These are phyloP conservation scores for Acanthosepion pharaonis DNA, from an alignment of 2,888 invertebrate species.

Conservation along the genomic window DNA sequence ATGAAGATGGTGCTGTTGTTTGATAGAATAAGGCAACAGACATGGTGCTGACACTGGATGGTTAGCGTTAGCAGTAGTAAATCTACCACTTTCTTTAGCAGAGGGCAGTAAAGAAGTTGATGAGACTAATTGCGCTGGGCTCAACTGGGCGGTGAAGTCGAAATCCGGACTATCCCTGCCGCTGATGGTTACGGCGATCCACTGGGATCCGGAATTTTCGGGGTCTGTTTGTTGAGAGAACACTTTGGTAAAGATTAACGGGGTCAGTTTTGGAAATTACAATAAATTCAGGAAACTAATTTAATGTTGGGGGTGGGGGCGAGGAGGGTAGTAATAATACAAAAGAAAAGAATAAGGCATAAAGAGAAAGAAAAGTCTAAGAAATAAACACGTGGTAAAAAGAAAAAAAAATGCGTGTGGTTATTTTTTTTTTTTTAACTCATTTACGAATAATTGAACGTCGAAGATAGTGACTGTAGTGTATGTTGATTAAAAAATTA, in stretches of 20 bases:
- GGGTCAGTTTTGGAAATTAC: background rate
- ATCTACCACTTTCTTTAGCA: background rate
- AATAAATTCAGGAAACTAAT: background rate
- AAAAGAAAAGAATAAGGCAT: background rate
- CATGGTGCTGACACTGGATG: background rate
- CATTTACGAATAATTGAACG: too few relatives aligned
- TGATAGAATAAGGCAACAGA: background rate
- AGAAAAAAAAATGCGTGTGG: too few relatives aligned
- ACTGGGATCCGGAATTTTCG: slow-evolving; percentile 8
- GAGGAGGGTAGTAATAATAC: too few relatives aligned
- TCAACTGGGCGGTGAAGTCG: background rate
- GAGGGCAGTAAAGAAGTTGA: background rate
- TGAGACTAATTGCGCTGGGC: background rate
- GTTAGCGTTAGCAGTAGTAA: background rate
- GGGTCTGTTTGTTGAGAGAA: background rate
- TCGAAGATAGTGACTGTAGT: too few relatives aligned
- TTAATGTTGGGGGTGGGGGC: background rate
- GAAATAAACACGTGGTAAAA: background rate
- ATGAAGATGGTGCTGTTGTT: background rate
- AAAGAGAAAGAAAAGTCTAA: background rate
- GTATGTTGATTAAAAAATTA: too few relatives aligned
- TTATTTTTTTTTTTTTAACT: too few relatives aligned
- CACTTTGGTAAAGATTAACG: background rate
- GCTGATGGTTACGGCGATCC: background rate
- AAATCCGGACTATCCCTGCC: background rate